Base-by-base conservation (phyloP, 2,113 vertebrate genomes). In the Antidorcas marsupialis region DNA sequence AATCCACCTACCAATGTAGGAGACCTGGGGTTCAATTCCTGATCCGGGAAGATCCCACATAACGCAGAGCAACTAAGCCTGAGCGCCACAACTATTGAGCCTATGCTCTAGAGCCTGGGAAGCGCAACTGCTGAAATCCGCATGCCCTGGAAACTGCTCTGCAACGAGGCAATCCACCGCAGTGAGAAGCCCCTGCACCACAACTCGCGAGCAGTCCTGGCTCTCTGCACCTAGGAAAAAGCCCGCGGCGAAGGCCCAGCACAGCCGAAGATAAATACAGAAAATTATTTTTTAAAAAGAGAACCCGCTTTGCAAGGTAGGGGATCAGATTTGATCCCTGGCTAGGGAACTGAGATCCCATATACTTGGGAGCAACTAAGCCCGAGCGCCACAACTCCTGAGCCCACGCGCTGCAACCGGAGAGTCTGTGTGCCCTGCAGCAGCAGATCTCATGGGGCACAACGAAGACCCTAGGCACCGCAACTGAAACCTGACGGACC, bases 371-470 rank as follows among this genome's bases (percentile, higher is more conserved):
- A 43, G 36, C 36, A 43, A 13, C 11, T 43, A 25, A 76, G 71
- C 36, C 71, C 2, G 3, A 43, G 21, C 6, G 6, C 23, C 36
- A 25, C 36, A 76, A 43, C 12, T 43, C 67, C 67, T 25, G 67
- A 74, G 67, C 67, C 67, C 36, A 36, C 21, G 2, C 0, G 12
- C 3, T 1, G 6, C 71, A 76, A 1, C 71, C 43, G 43, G 71
- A 43, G 36, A 43, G 71, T 27, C 36, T 3, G 3, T 14, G 11
- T 7, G 12, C 3, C 12, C 36, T 27, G 36, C 36, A 14, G 10
- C 0, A 12, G 36, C 25, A 3, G 67, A 76, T 43, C 23, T 14
- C 23, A 43, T 4, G 1, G 21, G 6, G 7, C 6, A 1, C 71
- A 23, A 7, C 0, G 21, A 74, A 74, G 71, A 74, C 6, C 36